Evolutionary conservation across 2,797 vertebrate species (phyloP), one percentile per base, ranked within the genome.

Genomic region (Sebastes steindachneri): DNA sequence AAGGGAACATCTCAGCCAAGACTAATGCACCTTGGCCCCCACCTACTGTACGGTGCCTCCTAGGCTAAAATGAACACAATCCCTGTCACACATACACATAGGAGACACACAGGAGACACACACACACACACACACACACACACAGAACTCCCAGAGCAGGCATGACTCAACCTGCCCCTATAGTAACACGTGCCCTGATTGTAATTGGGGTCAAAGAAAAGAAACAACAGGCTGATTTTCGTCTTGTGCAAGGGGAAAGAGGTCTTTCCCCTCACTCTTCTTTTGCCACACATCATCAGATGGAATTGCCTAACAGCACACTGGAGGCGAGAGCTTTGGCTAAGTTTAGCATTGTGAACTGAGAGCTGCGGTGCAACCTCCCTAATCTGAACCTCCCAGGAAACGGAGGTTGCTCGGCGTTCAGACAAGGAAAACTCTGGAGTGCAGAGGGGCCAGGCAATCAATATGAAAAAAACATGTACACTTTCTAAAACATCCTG

Each of bases 181-280:
- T 81, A 83, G 90, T 90, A 91, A 90, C 91, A 92, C 77, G 77
- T 83, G 91, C 77, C 91, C 91, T 35, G 76, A 57, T 74, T 70
- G 92, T 93, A 95, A 95, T 95, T 94, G 94, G 94, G 95, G 95
- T 96, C 92, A 92, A 93, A 90, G 84, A 82, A 92, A 89, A 92
- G 85, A 93, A 93, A 93, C 91, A 92, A 94, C 91, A 88, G 89
- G 58, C 88, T 82, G 77, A 89, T 91, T 93, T 91, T 85, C 15
- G 68, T 83, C 82, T 84, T 73, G 68, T 82, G 86, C 26, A 78
- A 65, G 63, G 81, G 83, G 77, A 77, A 67, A 82, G 83, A 71
- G 81, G 83, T 78, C 67, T 86, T 85, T 88, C 75, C 65, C 65
- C 77, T 83, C 73, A 33, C 80, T 86, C 72, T 77, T 85, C 80